Evolutionary conservation across 2,888 invertebrate species (phyloP).

Genomic region (Xanthorhoe designata): DNA sequence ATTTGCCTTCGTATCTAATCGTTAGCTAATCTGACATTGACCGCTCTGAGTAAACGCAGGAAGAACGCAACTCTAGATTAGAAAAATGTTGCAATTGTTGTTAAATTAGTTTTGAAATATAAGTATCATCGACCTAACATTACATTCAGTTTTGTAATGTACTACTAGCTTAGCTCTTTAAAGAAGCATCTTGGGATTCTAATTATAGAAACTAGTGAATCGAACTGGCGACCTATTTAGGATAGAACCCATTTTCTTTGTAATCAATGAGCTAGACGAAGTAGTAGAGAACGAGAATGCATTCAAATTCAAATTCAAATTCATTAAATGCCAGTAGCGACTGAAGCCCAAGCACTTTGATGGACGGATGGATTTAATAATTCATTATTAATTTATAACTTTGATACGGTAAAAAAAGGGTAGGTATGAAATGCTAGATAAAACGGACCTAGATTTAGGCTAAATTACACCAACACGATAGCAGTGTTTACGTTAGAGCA

Average conservation of each 20-base stretch:
- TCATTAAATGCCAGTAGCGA: too few relatives aligned
- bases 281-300: too few relatives aligned
- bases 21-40: conserved; percentile 36
- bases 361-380: too few relatives aligned
- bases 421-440: not conserved
- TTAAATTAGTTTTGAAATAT: conserved; percentile 21
- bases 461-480: conserved; percentile 28
- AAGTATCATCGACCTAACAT: not conserved
- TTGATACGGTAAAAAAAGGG: not conserved
- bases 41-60: conserved; percentile 34
- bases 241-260: too few relatives aligned
- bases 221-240: too few relatives aligned
- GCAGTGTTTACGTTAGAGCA: conserved; percentile 35
- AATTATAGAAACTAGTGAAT: too few relatives aligned
- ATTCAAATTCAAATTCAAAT: too few relatives aligned
- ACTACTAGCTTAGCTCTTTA: too few relatives aligned
- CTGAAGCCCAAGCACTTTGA: too few relatives aligned
- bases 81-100: conserved; percentile 16
- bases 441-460: conserved; percentile 13
- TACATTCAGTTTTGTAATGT: not conserved
- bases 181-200: too few relatives aligned
- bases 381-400: too few relatives aligned
- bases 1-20: conserved; percentile 34
- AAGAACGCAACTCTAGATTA: conserved; percentile 31
- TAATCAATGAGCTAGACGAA: too few relatives aligned